Conservation (phyloP, 2,797 vertebrate species). For the Pseudopleuronectes americanus region DNA sequence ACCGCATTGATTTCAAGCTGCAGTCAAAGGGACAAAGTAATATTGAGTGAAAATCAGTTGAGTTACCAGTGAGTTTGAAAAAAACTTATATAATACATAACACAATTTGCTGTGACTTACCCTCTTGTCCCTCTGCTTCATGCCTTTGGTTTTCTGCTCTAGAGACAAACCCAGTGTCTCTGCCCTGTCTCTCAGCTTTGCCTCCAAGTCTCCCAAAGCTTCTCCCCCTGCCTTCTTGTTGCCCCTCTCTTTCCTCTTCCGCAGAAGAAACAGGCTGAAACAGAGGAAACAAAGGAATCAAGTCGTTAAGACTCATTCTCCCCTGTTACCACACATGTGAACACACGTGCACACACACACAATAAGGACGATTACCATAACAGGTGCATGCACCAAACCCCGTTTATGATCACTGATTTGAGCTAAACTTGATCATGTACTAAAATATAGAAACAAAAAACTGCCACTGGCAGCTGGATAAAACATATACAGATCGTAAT, state of each 20-base stretch:
- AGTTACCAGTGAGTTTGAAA: not conserved
- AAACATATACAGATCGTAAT: not conserved
- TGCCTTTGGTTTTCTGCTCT: conserved; percentile 90
- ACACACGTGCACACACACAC: not conserved
- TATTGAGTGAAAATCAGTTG: not conserved
- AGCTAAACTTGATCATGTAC: too few species aligned
- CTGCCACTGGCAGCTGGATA: not conserved
- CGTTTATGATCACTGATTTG: too few species aligned
- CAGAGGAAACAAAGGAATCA: conserved; percentile 1
- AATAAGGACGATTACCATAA: not conserved
- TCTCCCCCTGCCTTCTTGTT: conserved; percentile 78
- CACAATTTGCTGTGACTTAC: conserved; percentile 64
- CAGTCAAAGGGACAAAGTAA: not conserved
- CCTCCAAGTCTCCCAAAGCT: conserved; percentile 84
- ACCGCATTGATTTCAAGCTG: not conserved
- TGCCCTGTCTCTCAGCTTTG: conserved; percentile 85
- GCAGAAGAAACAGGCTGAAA: conserved; percentile 87
- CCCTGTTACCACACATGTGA: not conserved
- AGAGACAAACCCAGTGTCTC: conserved; percentile 87
- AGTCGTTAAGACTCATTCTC: not conserved
- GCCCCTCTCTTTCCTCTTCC: conserved; percentile 86
- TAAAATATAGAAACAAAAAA: too few species aligned
- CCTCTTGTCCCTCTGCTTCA: conserved; percentile 95
- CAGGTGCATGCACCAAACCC: too few species aligned
- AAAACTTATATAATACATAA: not conserved